These are phyloP conservation scores for Atta texana DNA, from an alignment of 1,140 invertebrate genomes.

Conservation along the genomic window DNA sequence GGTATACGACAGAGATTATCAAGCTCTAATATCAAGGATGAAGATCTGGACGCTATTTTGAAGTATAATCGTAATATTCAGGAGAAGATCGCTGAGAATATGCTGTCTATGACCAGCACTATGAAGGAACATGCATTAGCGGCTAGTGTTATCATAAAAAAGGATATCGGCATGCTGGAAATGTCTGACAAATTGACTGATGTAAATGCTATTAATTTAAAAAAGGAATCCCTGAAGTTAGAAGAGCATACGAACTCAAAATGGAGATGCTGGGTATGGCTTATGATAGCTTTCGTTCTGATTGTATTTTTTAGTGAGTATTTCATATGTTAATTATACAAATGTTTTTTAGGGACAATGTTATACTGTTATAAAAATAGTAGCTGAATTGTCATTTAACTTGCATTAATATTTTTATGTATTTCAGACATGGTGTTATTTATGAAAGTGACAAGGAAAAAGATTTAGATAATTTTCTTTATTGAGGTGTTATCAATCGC, in stretches of 20 bases:
- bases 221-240: conserved; percentile 93
- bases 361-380: neutral
- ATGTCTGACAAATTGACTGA: conserved; percentile 93
- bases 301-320: conserved; percentile 94
- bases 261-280: conserved; percentile 97
- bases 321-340: conserved; percentile 7
- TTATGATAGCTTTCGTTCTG: conserved; percentile 94
- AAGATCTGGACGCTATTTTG: conserved; percentile 93
- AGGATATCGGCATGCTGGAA: conserved; percentile 92
- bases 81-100: conserved; percentile 97
- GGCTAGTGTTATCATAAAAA: conserved; percentile 94
- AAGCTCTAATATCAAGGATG: conserved; percentile 79
- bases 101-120: conserved; percentile 94
- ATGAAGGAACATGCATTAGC: conserved; percentile 95
- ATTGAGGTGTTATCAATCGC: neutral
- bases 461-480: conserved; percentile 66
- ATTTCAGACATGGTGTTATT: conserved; percentile 92
- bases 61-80: conserved; percentile 95
- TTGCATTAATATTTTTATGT: conserved; percentile 57
- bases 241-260: conserved; percentile 94
- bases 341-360: conserved; percentile 31
- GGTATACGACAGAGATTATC: conserved; percentile 79
- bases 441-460: conserved; percentile 92
- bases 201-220: conserved; percentile 91
- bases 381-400: neutral